These are phyloP conservation scores for Protosalanx chinensis DNA, from an alignment of 2,797 vertebrate genomes.

Conservation along the genomic window DNA sequence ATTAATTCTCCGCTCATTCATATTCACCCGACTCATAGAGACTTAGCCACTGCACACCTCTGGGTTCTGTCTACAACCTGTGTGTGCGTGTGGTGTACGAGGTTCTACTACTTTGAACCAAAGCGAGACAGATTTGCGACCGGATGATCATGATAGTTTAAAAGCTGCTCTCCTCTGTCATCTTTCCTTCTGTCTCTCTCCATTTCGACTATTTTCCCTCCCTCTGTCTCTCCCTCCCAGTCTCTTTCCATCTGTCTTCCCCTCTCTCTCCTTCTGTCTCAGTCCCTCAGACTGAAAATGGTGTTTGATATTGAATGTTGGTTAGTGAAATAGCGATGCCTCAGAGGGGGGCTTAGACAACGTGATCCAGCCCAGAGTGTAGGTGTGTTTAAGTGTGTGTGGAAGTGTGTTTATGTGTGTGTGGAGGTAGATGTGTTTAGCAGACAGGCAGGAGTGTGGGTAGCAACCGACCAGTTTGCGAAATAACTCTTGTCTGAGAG, in stretches of 20 bases:
- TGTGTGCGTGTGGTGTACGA: background rate
- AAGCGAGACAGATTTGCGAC: too few species aligned
- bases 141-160: too few species aligned
- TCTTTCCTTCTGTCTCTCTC: background rate
- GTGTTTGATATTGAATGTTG: constrained; percentile 3
- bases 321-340: constrained; percentile 9
- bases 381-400: background rate
- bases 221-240: background rate
- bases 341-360: background rate
- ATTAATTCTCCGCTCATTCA: constrained; percentile 72
- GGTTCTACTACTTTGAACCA: too few species aligned
- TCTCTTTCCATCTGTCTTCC: background rate
- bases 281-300: constrained; percentile 14
- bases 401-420: background rate
- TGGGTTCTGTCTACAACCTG: constrained; percentile 40
- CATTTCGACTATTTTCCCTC: too few species aligned
- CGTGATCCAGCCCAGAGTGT: background rate
- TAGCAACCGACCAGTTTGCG: too few species aligned
- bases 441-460: too few species aligned
- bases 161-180: background rate
- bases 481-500: too few species aligned
- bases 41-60: constrained; percentile 58
- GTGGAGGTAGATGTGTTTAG: background rate
- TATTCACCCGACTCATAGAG: constrained; percentile 59
- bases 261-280: constrained; percentile 9